Percentiles rank a stretch among this genome's conserved stretches.
phyloP scores from a whole-genome alignment of 2,113 vertebrate genomes.

The Morone chrysops region DNA sequence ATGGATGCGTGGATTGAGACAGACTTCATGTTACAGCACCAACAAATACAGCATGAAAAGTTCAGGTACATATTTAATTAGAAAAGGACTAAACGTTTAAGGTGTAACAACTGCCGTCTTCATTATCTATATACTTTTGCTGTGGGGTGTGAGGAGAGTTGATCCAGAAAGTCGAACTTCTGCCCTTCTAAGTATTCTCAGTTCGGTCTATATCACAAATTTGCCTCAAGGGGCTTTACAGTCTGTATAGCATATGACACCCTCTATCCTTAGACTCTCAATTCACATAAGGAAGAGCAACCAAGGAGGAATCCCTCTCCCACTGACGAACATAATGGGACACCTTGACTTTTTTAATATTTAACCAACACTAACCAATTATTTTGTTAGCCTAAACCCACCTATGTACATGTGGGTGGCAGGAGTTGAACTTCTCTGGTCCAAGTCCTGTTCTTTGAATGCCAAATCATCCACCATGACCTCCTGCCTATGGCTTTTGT shows the following conservation, averaged over 20 bases:
- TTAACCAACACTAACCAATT: neutral
- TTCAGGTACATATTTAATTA: no score
- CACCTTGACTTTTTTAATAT: neutral
- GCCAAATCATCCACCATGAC: conserved; percentile 23
- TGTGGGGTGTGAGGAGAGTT: no score
- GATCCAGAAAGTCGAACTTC: no score
- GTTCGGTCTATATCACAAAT: neutral
- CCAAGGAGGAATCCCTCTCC: neutral
- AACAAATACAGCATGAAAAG: no score
- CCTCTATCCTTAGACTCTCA: neutral
- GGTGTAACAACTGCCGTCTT: no score
- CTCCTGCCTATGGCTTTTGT: neutral
- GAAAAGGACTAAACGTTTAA: no score
- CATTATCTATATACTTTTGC: no score
- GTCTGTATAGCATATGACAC: neutral
- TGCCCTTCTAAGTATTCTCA: no score
- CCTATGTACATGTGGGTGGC: neutral
- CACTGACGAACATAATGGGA: neutral
- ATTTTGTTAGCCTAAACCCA: neutral
- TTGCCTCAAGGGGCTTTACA: neutral
- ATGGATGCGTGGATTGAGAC: no score
- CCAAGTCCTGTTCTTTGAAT: neutral
- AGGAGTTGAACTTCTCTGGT: neutral
- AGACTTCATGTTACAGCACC: no score
- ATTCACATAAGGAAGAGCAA: neutral